Base-by-base conservation (phyloP, 2,888 invertebrate species). In the Nebria brevicollis region DNA sequence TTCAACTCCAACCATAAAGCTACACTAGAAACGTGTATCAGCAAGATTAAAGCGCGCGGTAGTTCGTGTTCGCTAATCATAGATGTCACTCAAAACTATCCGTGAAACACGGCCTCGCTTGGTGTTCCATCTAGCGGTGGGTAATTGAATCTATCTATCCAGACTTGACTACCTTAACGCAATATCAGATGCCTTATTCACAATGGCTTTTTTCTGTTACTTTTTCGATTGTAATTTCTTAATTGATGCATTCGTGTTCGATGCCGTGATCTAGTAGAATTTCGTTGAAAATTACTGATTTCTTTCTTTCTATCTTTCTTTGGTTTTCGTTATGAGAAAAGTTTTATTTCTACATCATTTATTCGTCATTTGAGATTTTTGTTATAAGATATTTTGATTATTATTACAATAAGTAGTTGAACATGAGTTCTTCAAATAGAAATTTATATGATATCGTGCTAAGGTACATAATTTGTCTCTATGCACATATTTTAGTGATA, bases 31-130 rank as follows among this genome's bases (percentile, higher is more conserved):
- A 72, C 72, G 77, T 77, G 68, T 70, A 43, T 26, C 68, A 68
- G 15, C 10, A 34, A 26, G 34, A 34, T 25, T 15, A 34, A 54
- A 41, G 75, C 42, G 42, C 54, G 26, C 75, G 42, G 65, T 64
- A 75, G 65, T 75, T 75, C 65, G 54, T 75, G 75, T 73, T 66
- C 66, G 79, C 79, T 79, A 79, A 79, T 79, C 79, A 75, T 68
- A 75, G 79, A 79, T 79, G 79, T 79, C 79, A 79, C 79, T 79
- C 79, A 79, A 41, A 68, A 25, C 64, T 72, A 73, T 65, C 65
- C 65, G 78, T 73, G 73, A 70, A 70, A 70, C 20, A 70, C 70
- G 15, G 25, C 70, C 70, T 20, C 70, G 70, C 26, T 26, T 25
- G 70, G 70, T 70, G 25, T 70, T 70, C 70, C 25, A 70, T 70